Evolutionary conservation across 2,113 vertebrate species (phyloP).

Genomic region (Entomyzon cyanotis): DNA sequence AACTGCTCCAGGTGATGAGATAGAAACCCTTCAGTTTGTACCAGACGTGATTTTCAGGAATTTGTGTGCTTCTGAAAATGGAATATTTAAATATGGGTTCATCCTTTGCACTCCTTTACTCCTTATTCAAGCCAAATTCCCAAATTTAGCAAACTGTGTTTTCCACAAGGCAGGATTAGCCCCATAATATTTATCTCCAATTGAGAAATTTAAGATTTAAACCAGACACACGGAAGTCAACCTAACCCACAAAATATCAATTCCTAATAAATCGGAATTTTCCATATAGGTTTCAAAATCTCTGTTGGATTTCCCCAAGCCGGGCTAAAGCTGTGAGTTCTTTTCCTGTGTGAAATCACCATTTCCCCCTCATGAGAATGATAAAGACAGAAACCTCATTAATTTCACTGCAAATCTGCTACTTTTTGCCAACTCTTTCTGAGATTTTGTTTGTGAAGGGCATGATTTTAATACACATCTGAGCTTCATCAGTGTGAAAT

Average conservation of each 20-base stretch:
- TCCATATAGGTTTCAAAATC: neutral
- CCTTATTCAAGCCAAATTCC: neutral
- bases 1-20: neutral
- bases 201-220: neutral
- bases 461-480: neutral
- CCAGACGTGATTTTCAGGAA: neutral
- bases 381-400: neutral
- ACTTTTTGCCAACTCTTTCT: neutral
- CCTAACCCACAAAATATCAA: neutral
- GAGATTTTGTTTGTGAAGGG: neutral
- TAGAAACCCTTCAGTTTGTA: neutral
- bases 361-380: neutral
- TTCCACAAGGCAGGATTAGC: neutral
- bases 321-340: neutral
- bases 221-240: neutral
- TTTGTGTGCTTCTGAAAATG: neutral
- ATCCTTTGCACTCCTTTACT: neutral
- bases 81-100: neutral
- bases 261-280: neutral
- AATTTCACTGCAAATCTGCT: neutral
- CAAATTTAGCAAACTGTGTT: neutral
- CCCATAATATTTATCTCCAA: neutral
- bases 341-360: neutral
- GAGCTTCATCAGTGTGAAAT: neutral
- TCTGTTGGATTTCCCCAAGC: neutral